These are phyloP conservation scores for Eupleurogrammus muticus DNA, from an alignment of 2,797 vertebrate species.

Conservation along the genomic window DNA sequence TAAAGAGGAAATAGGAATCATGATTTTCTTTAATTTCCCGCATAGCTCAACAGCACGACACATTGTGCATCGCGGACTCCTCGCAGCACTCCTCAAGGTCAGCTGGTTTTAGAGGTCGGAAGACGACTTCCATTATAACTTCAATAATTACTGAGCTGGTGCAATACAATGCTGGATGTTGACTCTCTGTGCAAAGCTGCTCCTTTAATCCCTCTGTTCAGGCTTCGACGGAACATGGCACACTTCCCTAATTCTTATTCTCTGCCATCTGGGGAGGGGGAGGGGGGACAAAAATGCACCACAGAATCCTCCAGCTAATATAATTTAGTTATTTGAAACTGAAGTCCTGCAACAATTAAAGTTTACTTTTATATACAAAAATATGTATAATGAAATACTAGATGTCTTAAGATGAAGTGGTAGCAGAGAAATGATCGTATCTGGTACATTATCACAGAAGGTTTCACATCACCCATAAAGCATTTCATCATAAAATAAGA, in stretches of 20 bases:
- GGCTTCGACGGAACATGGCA: conserved; percentile 51
- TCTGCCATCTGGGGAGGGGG: conserved; percentile 35
- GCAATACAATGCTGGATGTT: conserved; percentile 49
- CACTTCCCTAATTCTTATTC: conserved; percentile 67
- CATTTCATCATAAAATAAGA: conserved; percentile 49
- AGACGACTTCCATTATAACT: conserved; percentile 57
- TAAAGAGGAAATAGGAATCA: neutral
- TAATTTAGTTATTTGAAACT: conserved; percentile 46
- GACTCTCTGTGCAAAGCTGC: conserved; percentile 56
- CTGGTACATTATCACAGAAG: conserved; percentile 27
- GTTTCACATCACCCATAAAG: conserved; percentile 45
- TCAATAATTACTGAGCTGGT: conserved; percentile 58
- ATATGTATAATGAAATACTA: neutral
- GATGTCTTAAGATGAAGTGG: conserved; percentile 14
- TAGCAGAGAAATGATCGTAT: conserved; percentile 25
- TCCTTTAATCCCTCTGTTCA: conserved; percentile 69
- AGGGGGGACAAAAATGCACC: conserved; percentile 24
- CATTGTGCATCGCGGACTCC: neutral
- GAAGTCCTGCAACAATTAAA: conserved; percentile 19
- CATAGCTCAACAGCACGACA: conserved; percentile 4
- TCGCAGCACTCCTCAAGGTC: neutral
- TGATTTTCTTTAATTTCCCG: neutral
- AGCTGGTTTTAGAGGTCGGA: conserved; percentile 53
- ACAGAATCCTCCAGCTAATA: conserved; percentile 48
- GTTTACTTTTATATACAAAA: conserved; percentile 30